Base-by-base conservation (phyloP, 2,888 invertebrate genomes). In the Lepidochitona cinerea region DNA sequence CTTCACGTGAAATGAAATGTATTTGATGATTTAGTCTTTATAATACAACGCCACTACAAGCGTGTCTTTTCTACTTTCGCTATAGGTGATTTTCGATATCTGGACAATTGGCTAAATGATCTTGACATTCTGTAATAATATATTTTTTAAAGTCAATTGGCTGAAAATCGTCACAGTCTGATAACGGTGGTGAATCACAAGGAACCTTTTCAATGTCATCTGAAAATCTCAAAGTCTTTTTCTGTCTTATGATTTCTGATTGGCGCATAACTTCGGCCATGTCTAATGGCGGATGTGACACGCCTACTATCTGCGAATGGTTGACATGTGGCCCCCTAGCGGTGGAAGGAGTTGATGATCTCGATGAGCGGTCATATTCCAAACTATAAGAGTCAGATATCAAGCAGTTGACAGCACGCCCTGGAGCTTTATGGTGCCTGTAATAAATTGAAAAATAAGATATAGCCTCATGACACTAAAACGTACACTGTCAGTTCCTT, bases 101-200 rank as follows among this genome's bases (percentile, higher is more conserved):
- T 59, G 59, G 32, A 3, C 26, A 14, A 18, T 18, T 12, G 29
- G 23, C 59, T 23, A 2, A 1, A 26, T 23, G 4, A 26, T 59
- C 32, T 18, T 4, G 18, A 29, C 26, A 29, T 14, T 29, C 32
- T 1, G 59, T 29, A 29, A 59, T 59, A 2, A 59, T 23, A 26
- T 59, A 59, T 26, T 59, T 59, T 59, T 59, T 59, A 59, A 59
- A 59, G 59, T 59, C 59, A 14, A 59, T 59, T 26, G 59, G 23
- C 23, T 23, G 5, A 32, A 59, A 59, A 4, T 29, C 32, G 23
- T 26, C 59, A 12, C 29, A 23, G 14, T 59, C 32, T 29, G 26
- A 59, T 32, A 59, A 18, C 1, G 59, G 32, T 1, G 59, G 23
- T 29, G 59, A 29, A 29, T 59, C 59, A 29, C 59, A 23, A 23